phyloP scores from a whole-genome alignment of 1,140 invertebrate species.

The Hylaeus anthracinus region DNA sequence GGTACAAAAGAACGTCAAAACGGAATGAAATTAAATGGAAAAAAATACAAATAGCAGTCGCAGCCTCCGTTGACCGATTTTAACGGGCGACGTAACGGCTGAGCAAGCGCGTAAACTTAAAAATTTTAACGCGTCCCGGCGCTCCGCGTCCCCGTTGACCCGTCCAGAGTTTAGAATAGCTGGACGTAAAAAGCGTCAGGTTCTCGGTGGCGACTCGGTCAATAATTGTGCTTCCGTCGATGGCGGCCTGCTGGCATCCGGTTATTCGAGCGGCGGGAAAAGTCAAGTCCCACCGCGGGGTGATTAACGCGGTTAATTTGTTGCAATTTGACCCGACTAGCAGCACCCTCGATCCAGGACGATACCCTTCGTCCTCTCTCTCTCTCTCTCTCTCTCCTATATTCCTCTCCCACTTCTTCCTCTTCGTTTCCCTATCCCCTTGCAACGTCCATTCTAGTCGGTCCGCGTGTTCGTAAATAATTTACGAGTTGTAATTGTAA shows the following conservation, averaged over 20 bases:
- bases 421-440: no score
- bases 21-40: background rate
- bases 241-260: background rate
- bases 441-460: background rate
- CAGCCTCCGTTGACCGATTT: constrained; percentile 14
- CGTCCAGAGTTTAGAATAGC: constrained; percentile 22
- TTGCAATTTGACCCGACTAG: constrained; percentile 64
- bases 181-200: constrained; percentile 41
- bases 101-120: constrained; percentile 18
- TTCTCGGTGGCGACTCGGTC: constrained; percentile 12
- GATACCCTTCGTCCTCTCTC: background rate
- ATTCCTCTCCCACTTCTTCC: background rate
- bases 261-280: constrained; percentile 44
- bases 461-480: constrained; percentile 58
- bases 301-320: constrained; percentile 70
- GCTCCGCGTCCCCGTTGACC: background rate
- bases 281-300: constrained; percentile 52
- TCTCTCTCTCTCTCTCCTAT: background rate
- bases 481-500: constrained; percentile 60
- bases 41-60: background rate
- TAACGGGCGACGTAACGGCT: background rate
- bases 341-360: constrained; percentile 47
- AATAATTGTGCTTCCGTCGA: constrained; percentile 46
- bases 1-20: background rate
- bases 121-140: constrained; percentile 38